Percentiles rank a stretch among this genome's conserved stretches.
Conservation (phyloP, 1,140 invertebrate genomes). For the Heliconius himera region DNA sequence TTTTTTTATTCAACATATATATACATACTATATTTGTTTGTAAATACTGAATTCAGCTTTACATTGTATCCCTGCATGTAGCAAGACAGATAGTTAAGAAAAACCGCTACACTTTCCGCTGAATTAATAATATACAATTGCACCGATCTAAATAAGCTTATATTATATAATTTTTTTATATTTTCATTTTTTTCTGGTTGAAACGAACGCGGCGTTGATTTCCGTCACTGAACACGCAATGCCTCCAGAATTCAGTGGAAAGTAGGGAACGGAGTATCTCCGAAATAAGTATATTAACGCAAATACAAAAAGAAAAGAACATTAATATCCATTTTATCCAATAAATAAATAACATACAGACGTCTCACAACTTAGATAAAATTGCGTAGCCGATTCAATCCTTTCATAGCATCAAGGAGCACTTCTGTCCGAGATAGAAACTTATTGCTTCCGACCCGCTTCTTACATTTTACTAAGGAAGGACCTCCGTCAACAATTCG, state of each 20-base stretch:
- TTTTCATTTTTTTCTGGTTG: no score
- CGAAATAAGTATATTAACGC: neutral
- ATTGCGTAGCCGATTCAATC: slow-evolving; percentile 20
- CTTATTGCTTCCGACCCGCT: slow-evolving; percentile 20
- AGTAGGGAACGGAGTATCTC: no score
- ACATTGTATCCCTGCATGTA: no score
- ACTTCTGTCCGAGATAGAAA: slow-evolving; percentile 3
- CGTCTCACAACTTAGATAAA: neutral
- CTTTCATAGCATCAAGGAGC: slow-evolving; percentile 10
- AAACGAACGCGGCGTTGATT: no score
- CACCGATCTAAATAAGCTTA: neutral
- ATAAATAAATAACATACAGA: neutral
- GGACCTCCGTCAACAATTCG: slow-evolving; percentile 2
- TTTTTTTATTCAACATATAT: no score
- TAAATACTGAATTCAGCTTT: no score
- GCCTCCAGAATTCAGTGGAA: no score
- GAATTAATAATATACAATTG: neutral
- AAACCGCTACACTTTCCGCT: no score
- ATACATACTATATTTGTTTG: no score
- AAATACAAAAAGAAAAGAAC: neutral
- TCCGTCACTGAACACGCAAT: no score
- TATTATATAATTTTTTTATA: neutral
- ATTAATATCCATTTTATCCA: neutral
- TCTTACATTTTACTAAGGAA: slow-evolving; percentile 20
- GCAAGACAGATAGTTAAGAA: no score